Percentiles rank a stretch among this genome's conserved stretches.
Conservation (phyloP, 2,888 invertebrate genomes). For the Ormyrus nitidulus region DNA sequence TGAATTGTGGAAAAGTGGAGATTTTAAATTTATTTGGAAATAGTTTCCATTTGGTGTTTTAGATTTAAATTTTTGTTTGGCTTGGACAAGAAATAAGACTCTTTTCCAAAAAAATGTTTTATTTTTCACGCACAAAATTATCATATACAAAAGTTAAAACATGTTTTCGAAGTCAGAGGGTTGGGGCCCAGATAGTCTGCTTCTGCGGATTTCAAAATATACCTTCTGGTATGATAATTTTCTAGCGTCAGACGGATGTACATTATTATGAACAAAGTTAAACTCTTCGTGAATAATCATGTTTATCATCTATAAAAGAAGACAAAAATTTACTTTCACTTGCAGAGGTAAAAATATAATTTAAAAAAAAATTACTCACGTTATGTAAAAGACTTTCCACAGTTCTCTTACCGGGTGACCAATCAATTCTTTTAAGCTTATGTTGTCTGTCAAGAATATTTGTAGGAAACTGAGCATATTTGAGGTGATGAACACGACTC, state of each 20-base stretch:
- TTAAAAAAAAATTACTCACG: constrained; percentile 55
- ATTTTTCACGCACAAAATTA: too few relatives aligned
- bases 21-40: too few relatives aligned
- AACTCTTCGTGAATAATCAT: constrained; percentile 68
- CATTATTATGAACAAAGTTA: constrained; percentile 62
- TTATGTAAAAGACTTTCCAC: constrained; percentile 62
- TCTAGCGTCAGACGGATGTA: constrained; percentile 63
- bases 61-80: too few relatives aligned
- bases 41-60: too few relatives aligned
- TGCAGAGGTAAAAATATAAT: not conserved
- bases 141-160: too few relatives aligned
- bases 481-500: constrained; percentile 53
- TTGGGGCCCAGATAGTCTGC: too few relatives aligned
- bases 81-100: too few relatives aligned
- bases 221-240: constrained; percentile 57
- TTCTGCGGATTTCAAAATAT: constrained; percentile 4
- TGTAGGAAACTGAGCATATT: constrained; percentile 65
- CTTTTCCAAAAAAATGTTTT: too few relatives aligned
- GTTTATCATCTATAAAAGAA: constrained; percentile 65
- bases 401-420: constrained; percentile 57
- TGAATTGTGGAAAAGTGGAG: too few relatives aligned
- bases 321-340: not conserved
- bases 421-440: constrained; percentile 59
- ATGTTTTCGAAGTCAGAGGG: too few relatives aligned
- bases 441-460: constrained; percentile 56